Percentiles rank a stretch among this genome's conserved stretches.
These are phyloP conservation scores for Uria aalge DNA, from an alignment of 2,113 vertebrate genomes.

Conservation along the genomic window DNA sequence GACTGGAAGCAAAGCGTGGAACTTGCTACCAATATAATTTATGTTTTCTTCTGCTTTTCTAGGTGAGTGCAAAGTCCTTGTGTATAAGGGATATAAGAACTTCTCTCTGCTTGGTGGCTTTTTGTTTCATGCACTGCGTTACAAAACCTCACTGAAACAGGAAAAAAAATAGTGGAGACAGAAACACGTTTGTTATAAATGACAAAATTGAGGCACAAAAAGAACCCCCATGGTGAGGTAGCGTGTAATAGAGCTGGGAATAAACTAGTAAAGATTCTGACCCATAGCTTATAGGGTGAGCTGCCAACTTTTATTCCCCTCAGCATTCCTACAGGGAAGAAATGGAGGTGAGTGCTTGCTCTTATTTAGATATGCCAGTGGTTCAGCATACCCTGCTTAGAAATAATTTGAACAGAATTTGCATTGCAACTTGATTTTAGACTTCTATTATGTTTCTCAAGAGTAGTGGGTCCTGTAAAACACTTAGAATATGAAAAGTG, in stretches of 20 bases:
- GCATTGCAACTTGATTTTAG: background rate
- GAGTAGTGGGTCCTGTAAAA: background rate
- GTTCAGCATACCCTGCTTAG: background rate
- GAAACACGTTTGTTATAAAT: background rate
- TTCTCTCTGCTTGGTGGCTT: background rate
- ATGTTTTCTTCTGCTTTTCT: slow-evolving; percentile 94
- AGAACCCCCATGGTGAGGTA: background rate
- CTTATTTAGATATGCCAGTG: background rate
- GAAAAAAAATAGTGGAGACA: background rate
- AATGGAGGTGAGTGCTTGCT: background rate
- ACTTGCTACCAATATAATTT: slow-evolving; percentile 92
- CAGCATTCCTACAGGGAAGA: background rate
- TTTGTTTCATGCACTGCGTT: background rate
- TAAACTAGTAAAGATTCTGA: background rate
- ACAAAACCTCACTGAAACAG: background rate
- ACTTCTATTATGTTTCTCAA: background rate
- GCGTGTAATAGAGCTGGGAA: background rate
- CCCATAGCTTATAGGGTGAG: background rate
- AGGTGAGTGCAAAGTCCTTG: slow-evolving; percentile 74
- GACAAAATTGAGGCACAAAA: background rate
- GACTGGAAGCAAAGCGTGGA: slow-evolving; percentile 95
- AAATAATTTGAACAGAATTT: background rate
- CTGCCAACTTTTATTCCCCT: background rate
- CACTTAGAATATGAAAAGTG: background rate
- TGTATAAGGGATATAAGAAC: background rate